Evolutionary conservation across 2,888 invertebrate genomes (phyloP).

Genomic region (Cryptus viduatorius): DNA sequence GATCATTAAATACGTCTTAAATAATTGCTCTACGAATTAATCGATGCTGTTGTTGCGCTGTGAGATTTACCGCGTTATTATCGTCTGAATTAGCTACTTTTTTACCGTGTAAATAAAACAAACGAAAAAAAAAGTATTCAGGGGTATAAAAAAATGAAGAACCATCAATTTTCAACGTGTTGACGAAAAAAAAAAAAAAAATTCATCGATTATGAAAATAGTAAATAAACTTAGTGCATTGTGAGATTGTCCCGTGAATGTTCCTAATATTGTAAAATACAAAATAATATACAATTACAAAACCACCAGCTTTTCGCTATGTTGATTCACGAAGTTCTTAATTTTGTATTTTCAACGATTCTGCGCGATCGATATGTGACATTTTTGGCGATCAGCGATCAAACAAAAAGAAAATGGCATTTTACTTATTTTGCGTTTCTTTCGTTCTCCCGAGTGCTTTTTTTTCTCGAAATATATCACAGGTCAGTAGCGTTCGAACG

Average conservation of each 20-base stretch:
- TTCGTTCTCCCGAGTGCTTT: neutral
- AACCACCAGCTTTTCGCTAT: neutral
- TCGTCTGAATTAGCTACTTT: constrained; percentile 73
- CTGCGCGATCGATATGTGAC: neutral
- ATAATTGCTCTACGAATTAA: constrained; percentile 46
- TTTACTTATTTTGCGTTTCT: constrained; percentile 48
- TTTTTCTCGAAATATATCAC: constrained; percentile 10
- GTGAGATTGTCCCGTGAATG: constrained; percentile 77
- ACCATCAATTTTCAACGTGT: constrained; percentile 39
- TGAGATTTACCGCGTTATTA: constrained; percentile 54
- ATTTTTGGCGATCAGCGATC: neutral
- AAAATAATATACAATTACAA: constrained; percentile 43
- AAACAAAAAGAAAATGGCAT: constrained; percentile 34
- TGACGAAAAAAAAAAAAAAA: constrained; percentile 13
- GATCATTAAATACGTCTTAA: constrained; percentile 29
- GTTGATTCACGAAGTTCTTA: constrained; percentile 38
- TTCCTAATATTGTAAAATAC: constrained; percentile 79
- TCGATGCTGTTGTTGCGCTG: constrained; percentile 62
- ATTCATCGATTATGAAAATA: constrained; percentile 18
- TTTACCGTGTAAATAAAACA: constrained; percentile 79
- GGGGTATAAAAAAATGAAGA: constrained; percentile 33
- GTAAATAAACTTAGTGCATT: constrained; percentile 72
- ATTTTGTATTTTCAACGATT: constrained; percentile 5
- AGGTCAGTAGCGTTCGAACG: constrained; percentile 25
- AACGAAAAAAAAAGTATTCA: constrained; percentile 55